Conservation (phyloP, 2,888 invertebrate genomes). For the Anoplius nigerrimus region DNA sequence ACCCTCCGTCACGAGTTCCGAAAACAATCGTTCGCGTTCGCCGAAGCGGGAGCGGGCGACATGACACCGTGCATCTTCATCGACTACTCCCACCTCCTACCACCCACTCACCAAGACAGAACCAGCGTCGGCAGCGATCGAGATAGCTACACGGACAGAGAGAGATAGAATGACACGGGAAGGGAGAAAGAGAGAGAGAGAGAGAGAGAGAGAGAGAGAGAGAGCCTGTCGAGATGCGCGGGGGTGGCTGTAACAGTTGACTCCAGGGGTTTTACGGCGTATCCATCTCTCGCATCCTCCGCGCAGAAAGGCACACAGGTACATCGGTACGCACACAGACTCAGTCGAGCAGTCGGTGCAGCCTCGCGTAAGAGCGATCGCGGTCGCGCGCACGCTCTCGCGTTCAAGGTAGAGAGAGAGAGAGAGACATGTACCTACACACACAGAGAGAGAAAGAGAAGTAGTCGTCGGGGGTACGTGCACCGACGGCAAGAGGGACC, state of each 20-base stretch:
- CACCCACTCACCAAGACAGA: background rate
- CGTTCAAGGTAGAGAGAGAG: conserved; percentile 23
- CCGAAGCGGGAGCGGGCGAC: too few relatives aligned
- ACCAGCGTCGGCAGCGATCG: too few relatives aligned
- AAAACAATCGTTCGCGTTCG: too few relatives aligned
- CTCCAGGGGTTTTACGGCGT: conserved; percentile 61
- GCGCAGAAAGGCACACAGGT: conserved; percentile 13
- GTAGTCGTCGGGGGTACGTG: conserved; percentile 25
- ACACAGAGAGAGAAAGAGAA: conserved; percentile 35
- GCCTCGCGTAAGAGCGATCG: too few relatives aligned
- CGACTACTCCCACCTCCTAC: too few relatives aligned
- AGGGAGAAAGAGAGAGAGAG: background rate
- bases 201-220: conserved; percentile 2
- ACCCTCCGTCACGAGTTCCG: too few relatives aligned
- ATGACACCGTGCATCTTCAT: too few relatives aligned
- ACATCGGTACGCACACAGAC: too few relatives aligned
- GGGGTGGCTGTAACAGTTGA: conserved; percentile 59
- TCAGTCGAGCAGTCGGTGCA: conserved; percentile 40
- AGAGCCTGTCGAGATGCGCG: background rate
- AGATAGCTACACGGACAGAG: too few relatives aligned
- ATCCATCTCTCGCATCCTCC: conserved; percentile 56
- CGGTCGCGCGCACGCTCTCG: too few relatives aligned
- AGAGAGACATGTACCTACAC: too few relatives aligned
- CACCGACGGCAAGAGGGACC: conserved; percentile 30
- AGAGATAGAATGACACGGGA: background rate